phyloP scores from a whole-genome alignment of 2,113 vertebrate genomes.

The human region GRCh38 chr19:15004501-15005000 shows the following conservation, averaged over 20 bases:
- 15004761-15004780: neutral
- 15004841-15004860: neutral
- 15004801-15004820: neutral
- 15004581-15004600: too few species aligned
- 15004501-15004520: too few species aligned
- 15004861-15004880: neutral
- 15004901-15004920: neutral
- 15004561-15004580: too few species aligned
- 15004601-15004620: too few species aligned
- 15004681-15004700: too few species aligned
- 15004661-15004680: too few species aligned
- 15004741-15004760: neutral
- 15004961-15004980: neutral
- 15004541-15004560: too few species aligned
- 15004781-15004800: neutral
- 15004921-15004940: neutral
- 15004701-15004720: neutral
- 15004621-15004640: too few species aligned
- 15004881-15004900: neutral
- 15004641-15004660: too few species aligned
- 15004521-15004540: too few species aligned
- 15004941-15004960: neutral
- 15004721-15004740: neutral
- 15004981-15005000: neutral
- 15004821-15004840: neutral